Evolutionary conservation across 2,113 vertebrate species (phyloP).

Genomic region (Crotalus viridis): DNA sequence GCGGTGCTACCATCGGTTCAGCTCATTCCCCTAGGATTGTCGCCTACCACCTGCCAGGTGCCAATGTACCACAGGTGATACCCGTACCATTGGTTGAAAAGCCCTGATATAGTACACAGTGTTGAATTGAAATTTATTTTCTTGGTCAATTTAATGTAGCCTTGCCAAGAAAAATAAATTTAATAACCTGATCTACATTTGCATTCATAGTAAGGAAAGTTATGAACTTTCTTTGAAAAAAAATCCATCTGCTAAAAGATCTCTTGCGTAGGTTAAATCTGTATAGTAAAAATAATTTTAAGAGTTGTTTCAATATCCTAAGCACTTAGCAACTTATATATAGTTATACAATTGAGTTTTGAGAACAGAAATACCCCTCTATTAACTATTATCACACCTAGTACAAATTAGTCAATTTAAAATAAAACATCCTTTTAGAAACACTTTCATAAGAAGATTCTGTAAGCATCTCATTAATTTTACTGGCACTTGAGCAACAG

Average conservation of each 20-base stretch:
- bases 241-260: neutral
- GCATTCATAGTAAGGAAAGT: slow-evolving; percentile 1
- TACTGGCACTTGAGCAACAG: neutral
- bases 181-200: slow-evolving; percentile 1
- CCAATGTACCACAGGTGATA: too few relatives aligned
- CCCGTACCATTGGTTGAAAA: too few relatives aligned
- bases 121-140: neutral
- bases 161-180: slow-evolving; percentile 9
- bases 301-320: neutral
- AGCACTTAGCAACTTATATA: neutral
- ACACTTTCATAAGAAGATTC: neutral
- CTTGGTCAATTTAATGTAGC: neutral
- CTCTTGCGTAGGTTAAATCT: neutral
- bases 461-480: neutral
- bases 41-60: too few relatives aligned
- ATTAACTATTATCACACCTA: neutral
- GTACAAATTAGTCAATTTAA: neutral
- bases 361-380: neutral
- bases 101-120: too few relatives aligned
- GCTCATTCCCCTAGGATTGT: too few relatives aligned
- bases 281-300: neutral
- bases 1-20: too few relatives aligned
- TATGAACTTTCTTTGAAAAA: neutral
- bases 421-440: neutral
- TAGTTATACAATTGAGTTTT: neutral